Evolutionary conservation across 1,140 invertebrate genomes (phyloP).

Genomic region (Cydia splendana): DNA sequence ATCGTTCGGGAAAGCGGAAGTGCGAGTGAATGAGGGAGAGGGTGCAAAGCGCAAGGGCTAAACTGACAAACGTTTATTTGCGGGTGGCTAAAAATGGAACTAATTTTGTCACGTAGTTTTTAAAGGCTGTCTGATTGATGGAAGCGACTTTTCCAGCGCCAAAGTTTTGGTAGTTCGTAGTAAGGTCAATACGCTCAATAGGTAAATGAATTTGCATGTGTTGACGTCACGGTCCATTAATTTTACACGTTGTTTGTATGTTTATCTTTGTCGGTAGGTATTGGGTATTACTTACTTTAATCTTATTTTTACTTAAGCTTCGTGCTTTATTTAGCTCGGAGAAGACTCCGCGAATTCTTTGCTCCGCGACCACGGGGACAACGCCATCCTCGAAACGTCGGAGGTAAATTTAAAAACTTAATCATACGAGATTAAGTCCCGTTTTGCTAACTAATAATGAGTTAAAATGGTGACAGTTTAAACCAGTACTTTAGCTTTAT

Average conservation of each 20-base stretch:
- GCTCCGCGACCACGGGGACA: too few relatives aligned
- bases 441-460: too few relatives aligned
- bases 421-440: too few relatives aligned
- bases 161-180: not conserved
- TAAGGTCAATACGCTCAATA: not conserved
- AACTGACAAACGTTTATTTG: not conserved
- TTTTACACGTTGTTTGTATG: not conserved
- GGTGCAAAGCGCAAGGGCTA: not conserved
- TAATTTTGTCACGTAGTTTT: not conserved
- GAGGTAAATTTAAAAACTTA: too few relatives aligned
- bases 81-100: conserved; percentile 1
- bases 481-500: too few relatives aligned
- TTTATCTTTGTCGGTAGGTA: too few relatives aligned
- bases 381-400: too few relatives aligned
- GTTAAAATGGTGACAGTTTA: too few relatives aligned
- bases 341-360: too few relatives aligned
- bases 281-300: too few relatives aligned
- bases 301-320: too few relatives aligned
- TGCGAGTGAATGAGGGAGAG: conserved; percentile 19
- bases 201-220: not conserved
- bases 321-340: too few relatives aligned
- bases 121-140: not conserved
- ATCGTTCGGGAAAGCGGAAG: conserved; percentile 15
- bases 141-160: not conserved
- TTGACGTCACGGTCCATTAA: not conserved